Evolutionary conservation across 2,797 vertebrate genomes (phyloP).

Genomic region (Manis pentadactyla): DNA sequence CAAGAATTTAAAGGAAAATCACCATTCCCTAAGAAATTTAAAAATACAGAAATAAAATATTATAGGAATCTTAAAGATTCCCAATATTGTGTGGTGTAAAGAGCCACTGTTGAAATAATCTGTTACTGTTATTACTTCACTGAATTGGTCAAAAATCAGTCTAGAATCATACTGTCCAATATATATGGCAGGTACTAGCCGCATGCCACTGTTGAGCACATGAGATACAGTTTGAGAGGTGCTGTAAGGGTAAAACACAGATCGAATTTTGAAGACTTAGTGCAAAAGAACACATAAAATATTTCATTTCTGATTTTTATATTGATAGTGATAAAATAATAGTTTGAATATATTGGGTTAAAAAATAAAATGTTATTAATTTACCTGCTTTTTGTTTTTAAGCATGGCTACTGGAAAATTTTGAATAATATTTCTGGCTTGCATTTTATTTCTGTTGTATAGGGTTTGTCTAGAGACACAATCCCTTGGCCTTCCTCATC

Average conservation of each 20-base stretch:
- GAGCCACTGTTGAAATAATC: not conserved
- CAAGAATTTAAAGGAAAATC: not conserved
- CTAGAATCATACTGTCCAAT: not conserved
- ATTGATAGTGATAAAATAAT: not conserved
- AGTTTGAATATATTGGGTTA: not conserved
- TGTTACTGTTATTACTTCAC: not conserved
- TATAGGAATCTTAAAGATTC: not conserved
- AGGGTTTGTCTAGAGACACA: not conserved
- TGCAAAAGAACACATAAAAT: not conserved
- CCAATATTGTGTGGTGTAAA: not conserved
- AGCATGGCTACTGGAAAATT: not conserved
- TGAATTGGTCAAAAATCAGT: not conserved
- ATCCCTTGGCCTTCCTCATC: not conserved
- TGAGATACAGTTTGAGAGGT: not conserved
- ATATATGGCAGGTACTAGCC: not conserved
- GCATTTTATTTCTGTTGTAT: not conserved
- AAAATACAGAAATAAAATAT: constrained; percentile 11
- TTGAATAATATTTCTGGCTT: not conserved
- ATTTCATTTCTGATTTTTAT: not conserved
- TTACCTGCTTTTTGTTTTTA: constrained; percentile 24
- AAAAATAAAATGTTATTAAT: not conserved
- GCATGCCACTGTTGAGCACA: not conserved
- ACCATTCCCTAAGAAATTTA: not conserved
- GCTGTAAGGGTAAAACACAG: not conserved
- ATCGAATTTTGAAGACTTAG: not conserved